phyloP scores from a whole-genome alignment of 2,797 vertebrate species.

The Protosalanx chinensis region DNA sequence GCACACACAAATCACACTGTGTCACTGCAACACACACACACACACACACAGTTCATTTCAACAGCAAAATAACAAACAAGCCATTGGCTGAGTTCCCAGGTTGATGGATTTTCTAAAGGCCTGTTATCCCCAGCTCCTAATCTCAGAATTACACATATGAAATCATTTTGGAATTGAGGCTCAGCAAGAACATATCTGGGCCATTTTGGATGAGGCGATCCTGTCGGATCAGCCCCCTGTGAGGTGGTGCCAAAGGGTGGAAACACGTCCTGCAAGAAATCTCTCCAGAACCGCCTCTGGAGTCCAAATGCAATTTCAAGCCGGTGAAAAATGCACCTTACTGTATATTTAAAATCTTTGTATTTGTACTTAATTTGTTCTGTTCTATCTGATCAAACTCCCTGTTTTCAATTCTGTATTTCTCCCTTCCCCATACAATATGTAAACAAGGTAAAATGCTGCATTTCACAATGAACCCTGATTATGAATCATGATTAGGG shows the following conservation, averaged over 20 bases:
- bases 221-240: not conserved
- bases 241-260: not conserved
- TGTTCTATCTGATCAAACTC: not conserved
- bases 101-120: slow-evolving; percentile 57
- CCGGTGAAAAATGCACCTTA: not conserved
- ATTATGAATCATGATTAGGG: too few species aligned
- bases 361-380: not conserved
- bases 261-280: not conserved
- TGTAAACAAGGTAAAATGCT: too few species aligned
- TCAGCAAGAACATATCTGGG: slow-evolving; percentile 58
- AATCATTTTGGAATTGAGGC: slow-evolving; percentile 63
- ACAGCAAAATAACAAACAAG: slow-evolving; percentile 56
- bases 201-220: slow-evolving; percentile 49
- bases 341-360: not conserved
- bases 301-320: not conserved
- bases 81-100: slow-evolving; percentile 47
- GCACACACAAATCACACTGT: not conserved
- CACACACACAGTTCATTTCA: slow-evolving; percentile 45
- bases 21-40: too few species aligned
- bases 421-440: not conserved
- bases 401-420: not conserved
- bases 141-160: slow-evolving; percentile 61
- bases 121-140: slow-evolving; percentile 57
- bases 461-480: too few species aligned
- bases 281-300: not conserved